A percentile compares a stretch with the other conserved stretches of the same genome.
phyloP scores from a whole-genome alignment of 2,113 vertebrate species.

The Sceloporus undulatus region DNA sequence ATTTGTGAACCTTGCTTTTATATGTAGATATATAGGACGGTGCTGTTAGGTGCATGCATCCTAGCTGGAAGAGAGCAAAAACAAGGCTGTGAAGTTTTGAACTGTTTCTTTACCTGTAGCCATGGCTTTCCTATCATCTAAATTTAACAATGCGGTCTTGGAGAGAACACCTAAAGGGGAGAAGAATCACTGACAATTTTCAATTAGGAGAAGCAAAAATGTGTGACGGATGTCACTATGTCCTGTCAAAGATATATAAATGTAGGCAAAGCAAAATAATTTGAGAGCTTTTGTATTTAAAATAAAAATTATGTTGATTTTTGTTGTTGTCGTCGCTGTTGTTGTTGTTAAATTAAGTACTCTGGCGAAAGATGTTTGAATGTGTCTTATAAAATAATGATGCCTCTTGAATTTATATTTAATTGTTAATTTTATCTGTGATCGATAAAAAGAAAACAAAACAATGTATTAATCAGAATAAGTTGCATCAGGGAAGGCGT shows the following conservation, averaged over 20 bases:
- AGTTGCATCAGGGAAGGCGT: slow-evolving; percentile 30
- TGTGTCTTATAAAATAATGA: slow-evolving; percentile 57
- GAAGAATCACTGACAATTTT: neutral
- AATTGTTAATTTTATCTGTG: slow-evolving; percentile 34
- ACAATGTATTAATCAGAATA: slow-evolving; percentile 7
- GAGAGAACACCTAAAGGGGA: neutral
- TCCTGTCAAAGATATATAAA: slow-evolving; percentile 33
- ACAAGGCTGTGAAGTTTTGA: neutral
- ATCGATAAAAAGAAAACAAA: neutral
- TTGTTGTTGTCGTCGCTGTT: neutral
- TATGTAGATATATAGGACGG: rapidly evolving
- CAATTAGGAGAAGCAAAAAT: slow-evolving; percentile 47
- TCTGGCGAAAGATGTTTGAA: slow-evolving; percentile 54
- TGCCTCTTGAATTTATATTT: slow-evolving; percentile 49
- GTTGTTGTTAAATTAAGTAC: slow-evolving; percentile 50
- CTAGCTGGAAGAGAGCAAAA: neutral
- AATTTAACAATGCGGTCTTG: neutral
- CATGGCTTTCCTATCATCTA: slow-evolving; percentile 10
- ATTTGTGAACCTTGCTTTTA: neutral
- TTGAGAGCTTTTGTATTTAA: slow-evolving; percentile 55
- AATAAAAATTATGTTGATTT: slow-evolving; percentile 33
- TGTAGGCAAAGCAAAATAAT: slow-evolving; percentile 29
- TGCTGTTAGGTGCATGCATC: neutral
- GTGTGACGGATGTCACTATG: slow-evolving; percentile 50
- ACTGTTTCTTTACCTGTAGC: rapidly evolving